phyloP scores from a whole-genome alignment of 2,113 vertebrate genomes.

The Clarias magur region DNA sequence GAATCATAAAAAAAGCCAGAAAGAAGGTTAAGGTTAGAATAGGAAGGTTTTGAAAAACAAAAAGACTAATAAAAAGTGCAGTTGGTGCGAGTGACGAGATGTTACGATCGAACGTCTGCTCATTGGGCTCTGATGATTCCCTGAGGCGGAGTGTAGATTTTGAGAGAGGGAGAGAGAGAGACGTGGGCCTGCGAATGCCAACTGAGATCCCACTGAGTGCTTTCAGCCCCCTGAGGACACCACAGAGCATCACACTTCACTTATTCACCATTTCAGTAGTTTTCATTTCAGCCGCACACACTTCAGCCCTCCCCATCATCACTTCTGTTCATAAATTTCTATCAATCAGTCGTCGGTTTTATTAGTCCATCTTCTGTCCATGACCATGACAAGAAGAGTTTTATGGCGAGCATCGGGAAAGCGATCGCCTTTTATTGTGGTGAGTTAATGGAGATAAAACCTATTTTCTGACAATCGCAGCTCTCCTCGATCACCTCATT shows the following conservation, averaged over 20 bases:
- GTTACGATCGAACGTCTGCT: constrained; percentile 4
- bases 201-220: background rate
- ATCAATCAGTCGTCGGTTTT: constrained; percentile 7
- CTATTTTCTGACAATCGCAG: constrained; percentile 14
- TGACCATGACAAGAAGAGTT: background rate
- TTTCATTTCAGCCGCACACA: background rate
- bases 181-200: background rate
- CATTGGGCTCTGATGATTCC: background rate
- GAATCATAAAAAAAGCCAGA: background rate
- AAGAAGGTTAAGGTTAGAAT: background rate
- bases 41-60: background rate
- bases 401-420: constrained; percentile 32
- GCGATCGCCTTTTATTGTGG: constrained; percentile 27
- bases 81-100: background rate
- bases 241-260: constrained; percentile 10
- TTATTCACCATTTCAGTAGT: background rate
- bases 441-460: constrained; percentile 38
- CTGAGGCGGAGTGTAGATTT: background rate
- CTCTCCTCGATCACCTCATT: background rate
- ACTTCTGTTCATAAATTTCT: background rate
- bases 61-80: constrained; percentile 7
- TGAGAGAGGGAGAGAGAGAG: background rate
- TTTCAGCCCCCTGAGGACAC: constrained; percentile 2
- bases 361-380: constrained; percentile 30
- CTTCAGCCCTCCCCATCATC: background rate